Base-by-base conservation (phyloP, 2,888 invertebrate species). In the Geophilus truncorum region DNA sequence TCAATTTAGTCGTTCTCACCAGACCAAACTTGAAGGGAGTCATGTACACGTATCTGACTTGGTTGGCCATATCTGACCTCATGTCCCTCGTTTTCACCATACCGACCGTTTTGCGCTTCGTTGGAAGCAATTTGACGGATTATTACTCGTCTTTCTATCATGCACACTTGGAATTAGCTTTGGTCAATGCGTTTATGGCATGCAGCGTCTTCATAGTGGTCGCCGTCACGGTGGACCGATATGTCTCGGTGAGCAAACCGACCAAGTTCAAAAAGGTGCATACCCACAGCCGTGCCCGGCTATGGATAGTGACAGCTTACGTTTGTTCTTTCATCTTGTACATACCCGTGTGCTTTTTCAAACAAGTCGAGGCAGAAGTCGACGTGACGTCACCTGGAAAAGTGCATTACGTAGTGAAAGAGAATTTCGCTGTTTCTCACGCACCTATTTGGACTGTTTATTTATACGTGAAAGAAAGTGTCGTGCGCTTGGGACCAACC, bases 161-260 rank as follows among this genome's bases (percentile, higher is more conserved):
- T 81, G 87, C 88, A 3, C 87, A 89, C 83, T 83, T 89, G 81
- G 89, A 88, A 81, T 86, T 89, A 80, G 88, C 88, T 0, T 82
- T 89, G 80, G 87, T 88, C 23, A 89, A 89, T 83, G 86, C 87
- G 3, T 86, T 89, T 84, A 89, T 89, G 88, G 88, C 88, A 5
- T 86, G 88, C 36, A 87, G 87, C 78, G 89, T 89, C n/a, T 89
- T 88, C 85, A 86, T 89, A 81, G 89, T 89, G 10, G 88, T 89
- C 6, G 88, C 88, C 81, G 86, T 89, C 23, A 89, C 89, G 1
- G 85, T 89, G 21, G 88, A 88, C 82, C 86, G 89, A 36, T 89
- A 88, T 84, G 86, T 88, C 82, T 89, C 89, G 6, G 88, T 89
- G 12, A 88, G 88, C 83, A 85, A 85, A 36, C 87, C 87, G n/a